phyloP scores from a whole-genome alignment of 2,888 invertebrate genomes.

The Ferdinandea cuprea region DNA sequence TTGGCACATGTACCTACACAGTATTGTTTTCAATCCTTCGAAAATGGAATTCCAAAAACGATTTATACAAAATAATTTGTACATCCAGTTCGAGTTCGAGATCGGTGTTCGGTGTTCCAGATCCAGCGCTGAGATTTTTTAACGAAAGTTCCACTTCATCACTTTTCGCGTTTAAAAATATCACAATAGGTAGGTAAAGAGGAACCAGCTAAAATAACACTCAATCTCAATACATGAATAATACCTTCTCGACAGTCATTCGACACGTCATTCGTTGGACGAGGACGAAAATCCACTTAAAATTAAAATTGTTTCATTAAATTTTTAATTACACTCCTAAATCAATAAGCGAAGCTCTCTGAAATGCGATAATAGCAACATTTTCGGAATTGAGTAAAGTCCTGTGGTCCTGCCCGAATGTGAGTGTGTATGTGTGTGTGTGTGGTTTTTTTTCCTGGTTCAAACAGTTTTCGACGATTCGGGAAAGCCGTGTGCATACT shows the following conservation, averaged over 20 bases:
- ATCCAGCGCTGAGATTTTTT: background rate
- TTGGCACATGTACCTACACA: background rate
- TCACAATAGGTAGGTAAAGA: background rate
- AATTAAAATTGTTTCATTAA: conserved; percentile 75
- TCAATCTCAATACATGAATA: conserved; percentile 11
- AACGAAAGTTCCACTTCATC: too few relatives aligned
- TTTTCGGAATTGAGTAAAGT: conserved; percentile 43
- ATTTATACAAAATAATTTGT: background rate
- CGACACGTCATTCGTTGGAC: conserved; percentile 25
- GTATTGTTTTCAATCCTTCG: background rate
- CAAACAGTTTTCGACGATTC: background rate
- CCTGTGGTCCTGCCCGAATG: conserved; percentile 32
- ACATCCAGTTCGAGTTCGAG: conserved; percentile 19
- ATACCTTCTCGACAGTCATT: background rate
- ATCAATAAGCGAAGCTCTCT: conserved; percentile 69
- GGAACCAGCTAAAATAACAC: conserved; percentile 13
- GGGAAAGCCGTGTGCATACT: conserved; percentile 25
- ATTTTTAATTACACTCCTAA: conserved; percentile 74
- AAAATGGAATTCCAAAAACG: background rate
- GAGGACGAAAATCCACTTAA: conserved; percentile 65
- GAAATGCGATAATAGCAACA: conserved; percentile 64
- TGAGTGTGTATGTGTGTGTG: conserved; percentile 1
- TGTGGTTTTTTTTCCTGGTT: background rate
- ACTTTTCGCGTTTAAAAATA: too few relatives aligned
- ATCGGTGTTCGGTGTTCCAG: too few relatives aligned